Evolutionary conservation across 2,888 invertebrate species (phyloP), one percentile per base, ranked within the genome.

Genomic region (Cataglyphis albicans): DNA sequence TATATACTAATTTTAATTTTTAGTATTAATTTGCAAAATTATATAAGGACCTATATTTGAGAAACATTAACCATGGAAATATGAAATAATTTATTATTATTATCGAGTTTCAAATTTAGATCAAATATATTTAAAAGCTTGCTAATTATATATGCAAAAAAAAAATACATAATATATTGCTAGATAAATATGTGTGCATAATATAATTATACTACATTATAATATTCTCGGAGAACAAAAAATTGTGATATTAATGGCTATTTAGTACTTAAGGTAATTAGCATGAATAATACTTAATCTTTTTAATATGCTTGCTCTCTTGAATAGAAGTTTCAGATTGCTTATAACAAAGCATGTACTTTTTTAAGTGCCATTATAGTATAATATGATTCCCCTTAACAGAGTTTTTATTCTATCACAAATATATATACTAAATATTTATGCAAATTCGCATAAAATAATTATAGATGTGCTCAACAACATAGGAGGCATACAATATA

Each of bases 291-390:
- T 67, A 72, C 72, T 83, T 44, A 57, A 82, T 76, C 65, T 38
- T 83, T 57, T 76, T 78, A 78, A 78, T 70, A 70, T 7, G n/a
- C 44, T 72, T 80, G 32, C 35, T 25, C 18, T 72, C 21, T 72
- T 15, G 38, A 59, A 44, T 3, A 1, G 70, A 78, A 72, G 64
- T 83, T 84, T 65, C 64, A 55, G 21, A 80, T 68, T 59, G 87
- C 25, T 80, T 76, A 57, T 88, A 87, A 88, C 86, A 85, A 83
- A 75, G 89, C 89, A 88, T 88, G 89, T 73, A 84, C 81, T 82
- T 44, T 85, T 82, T 59, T 59, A 68, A 67, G 10, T 55, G 81
- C 78, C 64, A 78, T 80, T 59, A 75, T n/a, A 83, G 83, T 52
- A 52, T 75, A 61, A 78, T 81, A 55, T 21, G 32, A 59, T 21